Conservation (phyloP, 2,797 vertebrate species). For the Chrysocyon brachyurus region DNA sequence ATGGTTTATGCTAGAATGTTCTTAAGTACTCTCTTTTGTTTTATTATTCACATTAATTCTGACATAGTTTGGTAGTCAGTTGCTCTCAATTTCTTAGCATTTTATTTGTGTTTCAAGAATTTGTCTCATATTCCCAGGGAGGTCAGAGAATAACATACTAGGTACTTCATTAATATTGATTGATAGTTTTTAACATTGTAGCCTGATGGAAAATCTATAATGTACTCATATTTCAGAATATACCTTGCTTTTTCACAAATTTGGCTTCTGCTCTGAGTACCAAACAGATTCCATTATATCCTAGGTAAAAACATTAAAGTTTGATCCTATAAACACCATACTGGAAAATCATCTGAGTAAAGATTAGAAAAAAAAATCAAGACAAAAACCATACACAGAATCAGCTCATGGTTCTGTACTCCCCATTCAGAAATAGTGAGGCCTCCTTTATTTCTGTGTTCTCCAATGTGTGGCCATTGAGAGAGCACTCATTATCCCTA, state of each 20-base stretch:
- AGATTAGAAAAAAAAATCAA: neutral
- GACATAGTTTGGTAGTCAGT: neutral
- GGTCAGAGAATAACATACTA: neutral
- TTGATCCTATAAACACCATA: neutral
- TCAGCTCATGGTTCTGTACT: neutral
- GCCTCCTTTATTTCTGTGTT: rapidly evolving
- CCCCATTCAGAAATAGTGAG: neutral
- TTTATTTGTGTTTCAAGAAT: neutral
- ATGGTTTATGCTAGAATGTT: neutral
- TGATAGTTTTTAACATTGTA: constrained; percentile 19
- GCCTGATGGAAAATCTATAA: neutral
- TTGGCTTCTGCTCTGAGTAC: neutral
- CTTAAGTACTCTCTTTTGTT: neutral
- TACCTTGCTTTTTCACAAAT: neutral
- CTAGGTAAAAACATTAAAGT: neutral
- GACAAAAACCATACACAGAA: neutral
- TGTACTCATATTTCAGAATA: neutral
- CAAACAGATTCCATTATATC: neutral
- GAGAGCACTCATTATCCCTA: neutral
- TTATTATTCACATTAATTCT: neutral
- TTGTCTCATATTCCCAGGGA: neutral
- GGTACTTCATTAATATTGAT: neutral
- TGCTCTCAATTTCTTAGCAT: neutral
- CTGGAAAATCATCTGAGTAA: neutral
- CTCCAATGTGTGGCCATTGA: neutral